phyloP scores from a whole-genome alignment of 2,113 vertebrate genomes.

The Pitta sordida region DNA sequence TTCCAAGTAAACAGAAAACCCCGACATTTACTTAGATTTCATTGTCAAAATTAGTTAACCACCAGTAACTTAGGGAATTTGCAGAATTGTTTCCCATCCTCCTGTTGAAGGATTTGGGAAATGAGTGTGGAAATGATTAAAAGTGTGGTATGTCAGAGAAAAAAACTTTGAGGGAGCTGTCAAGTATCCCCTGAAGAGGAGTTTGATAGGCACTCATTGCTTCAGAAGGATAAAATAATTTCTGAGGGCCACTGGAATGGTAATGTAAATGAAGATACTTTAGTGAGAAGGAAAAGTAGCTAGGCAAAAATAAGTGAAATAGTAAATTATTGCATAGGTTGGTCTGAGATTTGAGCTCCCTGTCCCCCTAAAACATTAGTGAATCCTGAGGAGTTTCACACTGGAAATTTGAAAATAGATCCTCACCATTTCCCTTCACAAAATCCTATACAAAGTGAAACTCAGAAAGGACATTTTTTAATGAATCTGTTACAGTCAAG shows the following conservation, averaged over 20 bases:
- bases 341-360: not conserved
- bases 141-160: not conserved
- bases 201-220: not conserved
- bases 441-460: not conserved
- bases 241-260: not conserved
- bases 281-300: not conserved
- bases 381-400: not conserved
- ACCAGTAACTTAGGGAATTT: not conserved
- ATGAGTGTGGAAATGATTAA: not conserved
- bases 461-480: not conserved
- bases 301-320: not conserved
- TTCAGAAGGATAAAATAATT: not conserved
- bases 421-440: not conserved
- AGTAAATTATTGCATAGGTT: not conserved
- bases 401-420: not conserved
- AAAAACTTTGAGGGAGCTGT: not conserved
- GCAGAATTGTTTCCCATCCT: not conserved
- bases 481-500: not conserved
- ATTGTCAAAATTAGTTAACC: not conserved
- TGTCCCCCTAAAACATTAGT: not conserved
- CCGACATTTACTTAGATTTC: not conserved
- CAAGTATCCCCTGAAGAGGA: not conserved
- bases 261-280: not conserved
- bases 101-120: not conserved
- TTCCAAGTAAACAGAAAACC: not conserved